Evolutionary conservation across 2,113 vertebrate species (phyloP).

Genomic region (Pteronura brasiliensis): DNA sequence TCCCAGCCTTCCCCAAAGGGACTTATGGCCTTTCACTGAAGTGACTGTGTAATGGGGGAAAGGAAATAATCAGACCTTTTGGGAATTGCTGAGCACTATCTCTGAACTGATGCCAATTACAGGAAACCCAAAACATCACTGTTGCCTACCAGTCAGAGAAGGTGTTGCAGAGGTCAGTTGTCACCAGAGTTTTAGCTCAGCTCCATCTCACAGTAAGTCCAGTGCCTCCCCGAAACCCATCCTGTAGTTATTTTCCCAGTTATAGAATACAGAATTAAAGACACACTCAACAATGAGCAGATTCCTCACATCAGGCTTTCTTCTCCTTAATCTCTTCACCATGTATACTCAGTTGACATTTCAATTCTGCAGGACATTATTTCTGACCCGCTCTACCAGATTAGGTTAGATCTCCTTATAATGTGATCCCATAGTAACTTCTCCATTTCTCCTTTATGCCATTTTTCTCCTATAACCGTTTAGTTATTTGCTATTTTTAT

Average conservation of each 20-base stretch:
- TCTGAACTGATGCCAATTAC: not conserved
- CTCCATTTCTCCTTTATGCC: not conserved
- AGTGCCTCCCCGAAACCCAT: not conserved
- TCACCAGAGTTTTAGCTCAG: not conserved
- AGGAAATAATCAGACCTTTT: not conserved
- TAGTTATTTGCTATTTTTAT: not conserved
- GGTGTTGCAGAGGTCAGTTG: not conserved
- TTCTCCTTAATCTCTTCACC: not conserved
- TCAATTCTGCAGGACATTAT: not conserved
- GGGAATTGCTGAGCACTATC: not conserved
- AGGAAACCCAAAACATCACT: not conserved
- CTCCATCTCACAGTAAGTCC: too few relatives aligned
- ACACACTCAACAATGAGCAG: not conserved
- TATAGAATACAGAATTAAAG: not conserved
- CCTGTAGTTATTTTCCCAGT: not conserved
- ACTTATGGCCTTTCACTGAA: not conserved
- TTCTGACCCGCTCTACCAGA: not conserved
- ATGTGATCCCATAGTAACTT: not conserved
- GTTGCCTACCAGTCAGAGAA: not conserved
- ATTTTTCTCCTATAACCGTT: not conserved
- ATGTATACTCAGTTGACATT: not conserved
- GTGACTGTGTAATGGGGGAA: not conserved
- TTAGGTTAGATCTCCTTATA: not conserved
- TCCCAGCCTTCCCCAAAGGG: not conserved
- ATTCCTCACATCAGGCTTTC: not conserved